These are phyloP conservation scores for Lasioglossum leucozonium DNA, from an alignment of 2,888 invertebrate species.

Conservation along the genomic window DNA sequence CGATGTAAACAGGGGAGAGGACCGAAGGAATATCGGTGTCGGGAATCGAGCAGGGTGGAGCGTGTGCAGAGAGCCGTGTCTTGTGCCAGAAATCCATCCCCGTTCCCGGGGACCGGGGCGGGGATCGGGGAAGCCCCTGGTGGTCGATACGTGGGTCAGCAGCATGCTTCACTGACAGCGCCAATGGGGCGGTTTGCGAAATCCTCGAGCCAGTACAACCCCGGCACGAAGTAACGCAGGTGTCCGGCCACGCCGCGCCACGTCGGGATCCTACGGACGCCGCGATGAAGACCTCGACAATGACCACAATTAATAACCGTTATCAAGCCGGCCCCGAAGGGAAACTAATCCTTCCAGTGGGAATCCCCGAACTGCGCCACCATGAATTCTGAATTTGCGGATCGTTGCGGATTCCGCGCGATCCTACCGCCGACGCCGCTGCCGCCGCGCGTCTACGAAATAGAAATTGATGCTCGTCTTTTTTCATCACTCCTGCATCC, in stretches of 20 bases:
- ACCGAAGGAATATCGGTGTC: constrained; percentile 62
- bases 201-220: constrained; percentile 74
- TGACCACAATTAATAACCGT: constrained; percentile 69
- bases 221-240: constrained; percentile 70
- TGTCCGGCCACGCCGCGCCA: constrained; percentile 20
- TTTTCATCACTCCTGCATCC: not conserved
- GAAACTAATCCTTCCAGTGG: constrained; percentile 30
- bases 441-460: not conserved
- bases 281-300: constrained; percentile 61
- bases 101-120: constrained; percentile 19
- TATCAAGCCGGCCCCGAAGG: constrained; percentile 8
- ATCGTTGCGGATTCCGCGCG: not conserved
- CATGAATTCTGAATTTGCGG: constrained; percentile 33
- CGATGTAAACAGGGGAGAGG: constrained; percentile 62
- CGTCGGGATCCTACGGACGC: constrained; percentile 21
- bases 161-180: constrained; percentile 77
- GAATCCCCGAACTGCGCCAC: constrained; percentile 16
- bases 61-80: constrained; percentile 63
- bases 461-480: not conserved
- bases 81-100: constrained; percentile 58
- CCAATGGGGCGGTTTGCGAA: constrained; percentile 77
- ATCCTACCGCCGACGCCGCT: not conserved
- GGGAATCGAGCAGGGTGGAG: constrained; percentile 55
- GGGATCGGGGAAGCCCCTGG: constrained; percentile 55
- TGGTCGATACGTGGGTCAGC: constrained; percentile 78